Evolutionary conservation across 2,797 vertebrate genomes (phyloP).

Genomic region (Onychomys torridus): DNA sequence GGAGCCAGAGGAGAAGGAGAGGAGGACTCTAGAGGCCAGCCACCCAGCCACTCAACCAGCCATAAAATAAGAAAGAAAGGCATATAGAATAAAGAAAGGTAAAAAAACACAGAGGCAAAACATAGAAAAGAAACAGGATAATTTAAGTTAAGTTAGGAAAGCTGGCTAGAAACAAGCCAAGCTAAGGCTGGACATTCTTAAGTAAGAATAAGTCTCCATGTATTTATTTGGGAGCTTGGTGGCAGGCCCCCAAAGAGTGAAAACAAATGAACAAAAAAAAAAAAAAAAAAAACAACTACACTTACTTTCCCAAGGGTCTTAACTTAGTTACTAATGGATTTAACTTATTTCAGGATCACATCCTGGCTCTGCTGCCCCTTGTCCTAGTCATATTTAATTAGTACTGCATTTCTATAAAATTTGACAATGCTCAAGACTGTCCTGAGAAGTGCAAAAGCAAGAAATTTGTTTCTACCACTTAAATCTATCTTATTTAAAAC

Average conservation of each 20-base stretch:
- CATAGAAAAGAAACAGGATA: neutral
- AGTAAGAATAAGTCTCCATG: neutral
- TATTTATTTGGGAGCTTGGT: neutral
- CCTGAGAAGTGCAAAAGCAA: neutral
- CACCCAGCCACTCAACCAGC: neutral
- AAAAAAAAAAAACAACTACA: neutral
- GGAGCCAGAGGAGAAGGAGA: neutral
- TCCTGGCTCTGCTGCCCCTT: neutral
- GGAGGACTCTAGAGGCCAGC: neutral
- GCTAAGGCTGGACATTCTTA: neutral
- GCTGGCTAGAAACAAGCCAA: neutral
- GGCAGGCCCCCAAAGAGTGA: neutral
- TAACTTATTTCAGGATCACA: slow-evolving; percentile 43
- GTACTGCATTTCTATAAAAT: neutral
- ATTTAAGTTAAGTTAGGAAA: neutral
- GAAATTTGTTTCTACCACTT: neutral
- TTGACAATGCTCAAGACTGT: neutral
- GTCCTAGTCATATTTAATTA: neutral
- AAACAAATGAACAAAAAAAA: neutral
- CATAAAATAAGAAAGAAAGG: neutral
- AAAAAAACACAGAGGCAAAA: neutral
- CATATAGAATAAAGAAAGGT: neutral
- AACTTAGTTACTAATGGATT: slow-evolving; percentile 34
- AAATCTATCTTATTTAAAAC: neutral
- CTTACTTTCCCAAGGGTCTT: slow-evolving; percentile 24